These are phyloP conservation scores for Peromyscus californicus DNA, from an alignment of 2,113 vertebrate genomes.

Conservation along the genomic window DNA sequence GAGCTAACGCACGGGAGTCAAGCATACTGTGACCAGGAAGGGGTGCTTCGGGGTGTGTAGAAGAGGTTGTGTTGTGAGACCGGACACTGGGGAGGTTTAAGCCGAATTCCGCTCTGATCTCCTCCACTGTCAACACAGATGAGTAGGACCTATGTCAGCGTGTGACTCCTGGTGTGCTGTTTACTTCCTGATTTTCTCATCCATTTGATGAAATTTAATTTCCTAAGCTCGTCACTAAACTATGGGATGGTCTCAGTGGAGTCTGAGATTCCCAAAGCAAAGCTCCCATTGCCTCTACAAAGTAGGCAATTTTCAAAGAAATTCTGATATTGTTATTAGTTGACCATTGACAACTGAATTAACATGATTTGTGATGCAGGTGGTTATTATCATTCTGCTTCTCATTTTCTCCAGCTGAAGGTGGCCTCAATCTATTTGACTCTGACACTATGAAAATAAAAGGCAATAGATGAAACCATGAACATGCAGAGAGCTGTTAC, in stretches of 20 bases:
- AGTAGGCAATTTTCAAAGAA: background rate
- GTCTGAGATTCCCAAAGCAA: background rate
- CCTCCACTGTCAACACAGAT: background rate
- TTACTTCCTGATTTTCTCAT: conserved; percentile 7
- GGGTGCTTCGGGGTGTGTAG: background rate
- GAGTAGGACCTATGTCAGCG: background rate
- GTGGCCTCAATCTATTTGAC: background rate
- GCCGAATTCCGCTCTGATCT: background rate
- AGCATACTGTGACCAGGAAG: background rate
- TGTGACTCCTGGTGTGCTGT: background rate
- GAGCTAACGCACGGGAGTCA: accelerated
- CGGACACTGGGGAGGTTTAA: background rate
- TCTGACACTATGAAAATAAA: background rate
- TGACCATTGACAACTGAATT: background rate
- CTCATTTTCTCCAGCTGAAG: conserved; percentile 21
- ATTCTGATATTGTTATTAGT: background rate
- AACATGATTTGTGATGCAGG: background rate
- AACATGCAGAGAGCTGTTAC: background rate
- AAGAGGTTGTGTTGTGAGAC: background rate
- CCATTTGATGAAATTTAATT: conserved; percentile 32
- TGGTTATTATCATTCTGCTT: background rate
- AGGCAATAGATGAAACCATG: background rate
- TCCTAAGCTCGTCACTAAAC: background rate
- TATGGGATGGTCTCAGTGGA: background rate
- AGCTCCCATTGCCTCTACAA: background rate